Evolutionary conservation across 2,797 vertebrate genomes (phyloP).

Genomic region (Spinus olivaceus): DNA sequence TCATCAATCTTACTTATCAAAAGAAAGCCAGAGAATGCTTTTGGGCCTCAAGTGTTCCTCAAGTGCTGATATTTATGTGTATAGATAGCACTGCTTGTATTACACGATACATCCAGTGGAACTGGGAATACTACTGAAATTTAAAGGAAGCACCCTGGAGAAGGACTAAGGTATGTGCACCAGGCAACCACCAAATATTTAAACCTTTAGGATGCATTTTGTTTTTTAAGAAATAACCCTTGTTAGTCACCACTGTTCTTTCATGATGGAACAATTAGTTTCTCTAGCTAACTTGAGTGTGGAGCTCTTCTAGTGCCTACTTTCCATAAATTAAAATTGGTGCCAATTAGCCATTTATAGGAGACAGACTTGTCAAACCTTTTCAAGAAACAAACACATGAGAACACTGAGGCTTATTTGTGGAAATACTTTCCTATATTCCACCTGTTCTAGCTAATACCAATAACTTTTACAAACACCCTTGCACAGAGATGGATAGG

Average conservation of each 20-base stretch:
- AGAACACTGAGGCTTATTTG: constrained; percentile 14
- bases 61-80: constrained; percentile 58
- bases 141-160: constrained; percentile 15
- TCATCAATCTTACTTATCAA: constrained; percentile 64
- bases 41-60: constrained; percentile 47
- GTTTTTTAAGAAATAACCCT: constrained; percentile 6
- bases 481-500: not conserved
- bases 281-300: constrained; percentile 31
- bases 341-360: constrained; percentile 15
- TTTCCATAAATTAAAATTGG: not conserved
- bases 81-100: constrained; percentile 19
- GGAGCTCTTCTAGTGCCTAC: not conserved
- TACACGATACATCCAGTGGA: not conserved
- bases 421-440: constrained; percentile 30
- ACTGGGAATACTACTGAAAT: constrained; percentile 28
- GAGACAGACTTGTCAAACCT: constrained; percentile 10
- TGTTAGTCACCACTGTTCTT: not conserved
- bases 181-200: constrained; percentile 1
- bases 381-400: constrained; percentile 26
- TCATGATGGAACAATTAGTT: not conserved
- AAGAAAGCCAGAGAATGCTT: constrained; percentile 57
- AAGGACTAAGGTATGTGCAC: not conserved
- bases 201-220: constrained; percentile 20
- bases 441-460: not conserved
- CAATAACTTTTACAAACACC: not conserved